Base-by-base conservation (phyloP, 2,113 vertebrate species). In the Chrysochloris asiatica region DNA sequence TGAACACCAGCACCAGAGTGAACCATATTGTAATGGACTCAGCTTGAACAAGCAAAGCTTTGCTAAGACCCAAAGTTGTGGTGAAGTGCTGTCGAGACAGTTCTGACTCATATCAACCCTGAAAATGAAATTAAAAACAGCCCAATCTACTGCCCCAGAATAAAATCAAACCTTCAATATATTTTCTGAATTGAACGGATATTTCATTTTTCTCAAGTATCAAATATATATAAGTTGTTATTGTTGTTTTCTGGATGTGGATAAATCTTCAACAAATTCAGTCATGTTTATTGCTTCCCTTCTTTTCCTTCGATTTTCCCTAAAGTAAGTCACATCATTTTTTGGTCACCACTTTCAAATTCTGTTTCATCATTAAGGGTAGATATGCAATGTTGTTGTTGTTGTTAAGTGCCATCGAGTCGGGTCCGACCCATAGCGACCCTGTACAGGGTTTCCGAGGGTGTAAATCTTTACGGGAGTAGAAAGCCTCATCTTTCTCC, bases 341-440 rank as follows among this genome's bases (percentile, higher is more conserved):
- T 85, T 90, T 21, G 56, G n/a, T 83, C 36, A 54, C 22, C 47
- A 10, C 17, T 65, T 91, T 92, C 80, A 41, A 28, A 1, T 48
- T 78, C 61, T 80, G 28, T 76, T 90, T 95, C 77, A 83, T 89
- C 79, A 92, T 88, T 69, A 75, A 26, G 33, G 76, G 56, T 36
- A 33, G 43, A 38, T 78, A 86, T n/a, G 76, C 63, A 54, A 26
- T 54, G 48, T 50, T 50, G 8, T 8, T 8, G 16, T 10, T n/a
- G n/a, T n/a, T n/a, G n/a, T n/a, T n/a, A n/a, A n/a, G n/a, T n/a
- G n/a, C n/a, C n/a, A n/a, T n/a, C n/a, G n/a, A n/a, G n/a, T n/a
- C n/a, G n/a, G n/a, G n/a, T n/a, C n/a, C n/a, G n/a, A n/a, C n/a
- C n/a, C n/a, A n/a, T n/a, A n/a, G n/a, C n/a, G n/a, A n/a, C n/a